phyloP scores from a whole-genome alignment of 64 coral and sea anemone species.

The Dendronephthya gigantea region DNA sequence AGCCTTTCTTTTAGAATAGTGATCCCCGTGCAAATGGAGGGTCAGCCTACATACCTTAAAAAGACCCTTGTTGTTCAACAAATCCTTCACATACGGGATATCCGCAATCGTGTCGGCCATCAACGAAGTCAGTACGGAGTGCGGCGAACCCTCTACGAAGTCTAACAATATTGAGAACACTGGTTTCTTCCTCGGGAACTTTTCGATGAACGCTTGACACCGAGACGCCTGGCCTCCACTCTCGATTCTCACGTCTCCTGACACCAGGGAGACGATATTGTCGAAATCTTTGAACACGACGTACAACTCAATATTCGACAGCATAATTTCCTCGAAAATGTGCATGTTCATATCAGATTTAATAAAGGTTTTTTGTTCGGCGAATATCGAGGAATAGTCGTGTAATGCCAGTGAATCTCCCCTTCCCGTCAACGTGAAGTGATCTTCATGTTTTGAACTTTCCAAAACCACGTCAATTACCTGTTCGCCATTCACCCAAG shows the following conservation, averaged over 20 bases:
- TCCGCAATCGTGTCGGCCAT: conserved; percentile 72
- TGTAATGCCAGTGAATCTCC: conserved; percentile 50
- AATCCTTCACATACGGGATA: conserved; percentile 85
- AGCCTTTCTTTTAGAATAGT: too few species aligned
- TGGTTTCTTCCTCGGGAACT: conserved; percentile 55
- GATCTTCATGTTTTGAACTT: conserved; percentile 77
- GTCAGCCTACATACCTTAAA: too few species aligned
- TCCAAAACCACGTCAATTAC: conserved; percentile 55
- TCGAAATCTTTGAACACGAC: conserved; percentile 76
- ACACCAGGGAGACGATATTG: conserved; percentile 84
- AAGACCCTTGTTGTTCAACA: conserved; percentile 10
- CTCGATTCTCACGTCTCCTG: conserved; percentile 48
- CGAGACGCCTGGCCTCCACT: conserved; percentile 28
- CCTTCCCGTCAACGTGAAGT: conserved; percentile 68
- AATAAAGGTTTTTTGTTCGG: conserved; percentile 52
- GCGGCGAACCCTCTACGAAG: conserved; percentile 57
- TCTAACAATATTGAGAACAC: conserved; percentile 84
- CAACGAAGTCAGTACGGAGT: conserved; percentile 56
- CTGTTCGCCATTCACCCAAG: conserved; percentile 67
- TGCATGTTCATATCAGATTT: conserved; percentile 61
- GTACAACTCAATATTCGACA: conserved; percentile 81
- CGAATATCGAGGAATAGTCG: conserved; percentile 52
- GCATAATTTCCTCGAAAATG: conserved; percentile 44
- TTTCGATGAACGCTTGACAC: conserved; percentile 76
- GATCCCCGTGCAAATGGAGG: too few species aligned